Evolutionary conservation across 1,140 invertebrate genomes (phyloP).

Genomic region (Nephotettix cincticeps): DNA sequence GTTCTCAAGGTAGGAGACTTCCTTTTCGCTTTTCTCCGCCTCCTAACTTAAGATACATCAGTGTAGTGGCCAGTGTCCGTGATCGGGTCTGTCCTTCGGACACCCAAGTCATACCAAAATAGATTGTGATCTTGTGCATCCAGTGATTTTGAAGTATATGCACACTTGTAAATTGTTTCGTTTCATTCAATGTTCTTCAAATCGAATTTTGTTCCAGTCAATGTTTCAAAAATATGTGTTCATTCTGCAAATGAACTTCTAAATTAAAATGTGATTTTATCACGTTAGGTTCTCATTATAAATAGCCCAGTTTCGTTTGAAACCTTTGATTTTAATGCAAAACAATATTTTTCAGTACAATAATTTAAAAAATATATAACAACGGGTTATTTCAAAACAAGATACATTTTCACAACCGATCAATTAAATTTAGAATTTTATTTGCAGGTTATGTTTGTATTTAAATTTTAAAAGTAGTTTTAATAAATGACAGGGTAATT

Average conservation of each 20-base stretch:
- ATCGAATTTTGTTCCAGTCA: not conserved
- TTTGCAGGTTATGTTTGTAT: slow-evolving; percentile 28
- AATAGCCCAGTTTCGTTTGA: too few species aligned
- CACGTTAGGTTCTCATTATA: not conserved
- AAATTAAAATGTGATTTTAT: slow-evolving; percentile 14
- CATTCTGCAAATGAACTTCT: slow-evolving; percentile 35
- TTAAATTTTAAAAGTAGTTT: not conserved
- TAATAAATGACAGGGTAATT: slow-evolving; percentile 10
- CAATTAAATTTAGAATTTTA: slow-evolving; percentile 32
- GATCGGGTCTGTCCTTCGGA: not conserved
- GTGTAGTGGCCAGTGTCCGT: slow-evolving; percentile 29
- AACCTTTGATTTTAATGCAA: too few species aligned
- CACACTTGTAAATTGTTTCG: not conserved
- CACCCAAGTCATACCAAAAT: slow-evolving; percentile 18
- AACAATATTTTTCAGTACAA: too few species aligned
- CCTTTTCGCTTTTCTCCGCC: slow-evolving; percentile 30
- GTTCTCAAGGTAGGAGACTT: slow-evolving; percentile 33
- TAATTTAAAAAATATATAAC: not conserved
- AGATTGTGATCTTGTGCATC: not conserved
- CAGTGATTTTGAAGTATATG: slow-evolving; percentile 18
- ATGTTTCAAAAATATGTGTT: slow-evolving; percentile 14
- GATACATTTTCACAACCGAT: not conserved
- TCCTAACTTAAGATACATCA: not conserved
- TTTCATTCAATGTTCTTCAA: not conserved
- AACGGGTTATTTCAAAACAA: not conserved